Evolutionary conservation across 2,797 vertebrate species (phyloP).

Genomic region (Scolopax bukidnonensis): DNA sequence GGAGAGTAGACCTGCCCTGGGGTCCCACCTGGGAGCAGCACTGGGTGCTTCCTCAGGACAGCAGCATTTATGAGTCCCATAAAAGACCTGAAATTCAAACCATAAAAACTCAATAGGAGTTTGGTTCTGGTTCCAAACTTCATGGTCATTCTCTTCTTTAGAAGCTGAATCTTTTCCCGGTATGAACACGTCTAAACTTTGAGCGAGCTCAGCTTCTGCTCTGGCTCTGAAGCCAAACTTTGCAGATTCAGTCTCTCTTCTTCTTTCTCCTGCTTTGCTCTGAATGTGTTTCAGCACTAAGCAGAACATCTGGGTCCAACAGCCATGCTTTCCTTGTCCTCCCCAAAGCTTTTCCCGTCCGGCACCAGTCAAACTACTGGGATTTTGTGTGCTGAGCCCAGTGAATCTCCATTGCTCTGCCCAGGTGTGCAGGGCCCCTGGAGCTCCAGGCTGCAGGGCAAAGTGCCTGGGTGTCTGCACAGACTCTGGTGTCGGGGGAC

Average conservation of each 20-base stretch:
- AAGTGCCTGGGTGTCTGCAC: background rate
- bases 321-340: background rate
- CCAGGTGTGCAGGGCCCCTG: background rate
- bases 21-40: background rate
- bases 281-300: background rate
- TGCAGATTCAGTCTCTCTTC: background rate
- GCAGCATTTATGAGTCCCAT: fast-evolving
- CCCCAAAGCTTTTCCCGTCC: background rate
- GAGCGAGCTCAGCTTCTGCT: background rate
- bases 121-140: background rate
- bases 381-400: background rate
- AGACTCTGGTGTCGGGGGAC: fast-evolving
- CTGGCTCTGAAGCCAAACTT: background rate
- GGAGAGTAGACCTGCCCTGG: background rate
- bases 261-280: constrained; percentile 1
- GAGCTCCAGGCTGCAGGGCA: background rate
- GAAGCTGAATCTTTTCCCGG: background rate
- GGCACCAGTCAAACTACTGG: background rate
- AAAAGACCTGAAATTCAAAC: background rate
- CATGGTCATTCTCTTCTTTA: background rate
- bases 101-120: background rate
- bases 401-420: background rate
- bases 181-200: background rate
- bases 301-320: background rate
- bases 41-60: background rate